Percentiles rank a stretch among this genome's conserved stretches.
These are phyloP conservation scores for Drosophila quinaria DNA, from an alignment of 2,888 invertebrate species.

Conservation along the genomic window DNA sequence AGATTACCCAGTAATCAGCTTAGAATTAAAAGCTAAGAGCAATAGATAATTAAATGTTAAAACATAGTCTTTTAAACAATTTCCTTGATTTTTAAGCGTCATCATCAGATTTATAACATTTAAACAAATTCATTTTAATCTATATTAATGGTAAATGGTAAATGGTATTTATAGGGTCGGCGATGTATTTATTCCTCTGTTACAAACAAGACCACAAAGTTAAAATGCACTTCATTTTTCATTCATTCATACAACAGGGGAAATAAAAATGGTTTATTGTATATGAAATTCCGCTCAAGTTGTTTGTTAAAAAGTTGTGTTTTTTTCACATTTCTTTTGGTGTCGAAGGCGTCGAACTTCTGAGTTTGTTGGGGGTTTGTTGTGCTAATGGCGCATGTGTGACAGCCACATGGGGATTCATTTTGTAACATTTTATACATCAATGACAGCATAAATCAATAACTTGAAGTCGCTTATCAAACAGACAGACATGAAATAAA, in stretches of 20 bases:
- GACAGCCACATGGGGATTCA: slow-evolving; percentile 70
- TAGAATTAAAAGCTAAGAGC: no score
- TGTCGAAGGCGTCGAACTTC: slow-evolving; percentile 25
- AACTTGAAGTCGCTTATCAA: slow-evolving; percentile 40
- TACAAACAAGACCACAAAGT: not conserved
- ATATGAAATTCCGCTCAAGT: slow-evolving; percentile 56
- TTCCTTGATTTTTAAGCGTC: not conserved
- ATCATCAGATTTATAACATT: not conserved
- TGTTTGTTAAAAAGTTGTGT: slow-evolving; percentile 58
- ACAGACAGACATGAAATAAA: slow-evolving; percentile 8
- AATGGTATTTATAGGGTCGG: not conserved
- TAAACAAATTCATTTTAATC: not conserved
- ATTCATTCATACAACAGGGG: not conserved
- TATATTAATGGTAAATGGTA: not conserved
- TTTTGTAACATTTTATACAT: slow-evolving; percentile 59
- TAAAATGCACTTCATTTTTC: not conserved
- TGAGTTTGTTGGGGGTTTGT: slow-evolving; percentile 20
- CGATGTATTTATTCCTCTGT: no score
- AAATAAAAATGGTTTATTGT: slow-evolving; percentile 55
- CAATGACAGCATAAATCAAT: slow-evolving; percentile 72
- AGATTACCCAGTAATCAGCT: not conserved
- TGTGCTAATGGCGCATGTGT: slow-evolving; percentile 75
- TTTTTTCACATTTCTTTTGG: not conserved
- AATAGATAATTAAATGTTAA: not conserved
- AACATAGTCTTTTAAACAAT: not conserved